These are phyloP conservation scores for Polypedilum vanderplanki DNA, from an alignment of 1,140 invertebrate genomes.

Conservation along the genomic window DNA sequence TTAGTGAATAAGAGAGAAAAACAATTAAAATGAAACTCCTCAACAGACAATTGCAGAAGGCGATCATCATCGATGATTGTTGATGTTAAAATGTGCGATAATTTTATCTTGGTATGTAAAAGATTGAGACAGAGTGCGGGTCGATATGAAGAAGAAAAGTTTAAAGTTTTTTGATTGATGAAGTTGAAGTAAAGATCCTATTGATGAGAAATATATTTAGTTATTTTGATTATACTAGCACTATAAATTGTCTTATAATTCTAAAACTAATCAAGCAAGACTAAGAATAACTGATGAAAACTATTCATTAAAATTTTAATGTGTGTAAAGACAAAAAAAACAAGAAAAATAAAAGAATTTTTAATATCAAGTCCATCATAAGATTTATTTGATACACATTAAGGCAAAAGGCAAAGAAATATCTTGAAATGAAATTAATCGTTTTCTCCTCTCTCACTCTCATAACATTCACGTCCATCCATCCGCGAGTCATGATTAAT, in stretches of 20 bases:
- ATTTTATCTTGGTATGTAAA: neutral
- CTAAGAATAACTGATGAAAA: neutral
- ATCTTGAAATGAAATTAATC: constrained; percentile 19
- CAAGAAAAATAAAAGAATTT: neutral
- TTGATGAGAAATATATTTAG: neutral
- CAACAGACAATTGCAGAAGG: neutral
- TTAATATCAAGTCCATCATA: constrained; percentile 5
- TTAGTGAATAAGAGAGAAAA: neutral
- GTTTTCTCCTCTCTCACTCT: neutral
- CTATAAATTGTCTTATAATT: neutral
- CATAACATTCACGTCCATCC: constrained; percentile 3
- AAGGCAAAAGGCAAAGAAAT: constrained; percentile 11
- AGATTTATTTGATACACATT: constrained; percentile 19
- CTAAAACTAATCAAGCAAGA: neutral
- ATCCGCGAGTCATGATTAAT: neutral
- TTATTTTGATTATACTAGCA: neutral
- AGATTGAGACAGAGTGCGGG: no score
- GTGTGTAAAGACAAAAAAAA: neutral
- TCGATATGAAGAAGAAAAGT: neutral
- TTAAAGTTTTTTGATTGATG: neutral
- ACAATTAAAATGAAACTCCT: neutral
- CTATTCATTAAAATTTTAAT: neutral
- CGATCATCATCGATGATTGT: neutral
- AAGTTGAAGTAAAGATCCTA: neutral
- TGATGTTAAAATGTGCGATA: neutral